Evolutionary conservation across 2,888 invertebrate species (phyloP).

Genomic region (Eremobia ochroleuca): DNA sequence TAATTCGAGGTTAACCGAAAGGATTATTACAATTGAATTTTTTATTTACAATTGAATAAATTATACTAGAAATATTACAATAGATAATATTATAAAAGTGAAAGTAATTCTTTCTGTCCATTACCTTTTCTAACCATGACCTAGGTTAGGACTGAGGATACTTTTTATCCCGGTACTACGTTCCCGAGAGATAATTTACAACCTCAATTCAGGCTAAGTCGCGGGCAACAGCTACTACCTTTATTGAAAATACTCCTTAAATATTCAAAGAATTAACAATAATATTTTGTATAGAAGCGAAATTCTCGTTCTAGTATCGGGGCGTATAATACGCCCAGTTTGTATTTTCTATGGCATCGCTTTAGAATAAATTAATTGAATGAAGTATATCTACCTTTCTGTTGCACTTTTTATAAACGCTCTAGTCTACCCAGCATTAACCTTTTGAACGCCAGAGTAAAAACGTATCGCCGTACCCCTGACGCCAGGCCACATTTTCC

Average conservation of each 20-base stretch:
- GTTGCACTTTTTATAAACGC: conserved; percentile 6
- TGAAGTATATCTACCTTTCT: background rate
- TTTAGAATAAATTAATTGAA: background rate
- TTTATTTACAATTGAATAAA: background rate
- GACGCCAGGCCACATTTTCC: too few relatives aligned
- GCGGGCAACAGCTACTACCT: background rate
- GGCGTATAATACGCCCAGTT: background rate
- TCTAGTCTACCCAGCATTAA: too few relatives aligned
- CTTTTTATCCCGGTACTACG: background rate
- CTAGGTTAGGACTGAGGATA: background rate
- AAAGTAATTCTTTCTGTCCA: background rate
- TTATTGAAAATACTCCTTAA: background rate
- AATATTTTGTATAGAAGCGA: background rate
- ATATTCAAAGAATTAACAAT: background rate
- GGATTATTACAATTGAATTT: too few relatives aligned
- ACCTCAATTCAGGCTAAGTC: background rate
- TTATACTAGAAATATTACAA: too few relatives aligned
- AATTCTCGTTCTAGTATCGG: background rate
- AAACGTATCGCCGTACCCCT: too few relatives aligned
- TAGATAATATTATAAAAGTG: background rate
- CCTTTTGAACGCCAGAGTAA: too few relatives aligned
- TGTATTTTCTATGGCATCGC: background rate
- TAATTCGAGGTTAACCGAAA: conserved; percentile 1
- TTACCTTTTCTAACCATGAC: background rate
- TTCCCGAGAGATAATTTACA: background rate